phyloP scores from a whole-genome alignment of 2,113 vertebrate species.

The Melanostigma gelatinosum region DNA sequence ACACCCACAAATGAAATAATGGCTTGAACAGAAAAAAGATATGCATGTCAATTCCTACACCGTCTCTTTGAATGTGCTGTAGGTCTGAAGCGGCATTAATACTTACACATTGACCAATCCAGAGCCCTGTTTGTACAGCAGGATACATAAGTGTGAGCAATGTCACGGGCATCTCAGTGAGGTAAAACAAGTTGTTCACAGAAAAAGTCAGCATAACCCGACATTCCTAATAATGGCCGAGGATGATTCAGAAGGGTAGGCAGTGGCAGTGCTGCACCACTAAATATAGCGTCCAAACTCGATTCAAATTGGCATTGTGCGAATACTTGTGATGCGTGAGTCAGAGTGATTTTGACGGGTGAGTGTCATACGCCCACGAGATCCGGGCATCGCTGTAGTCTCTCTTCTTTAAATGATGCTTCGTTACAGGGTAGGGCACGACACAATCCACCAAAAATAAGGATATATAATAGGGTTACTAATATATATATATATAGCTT shows the following conservation, averaged over 20 bases:
- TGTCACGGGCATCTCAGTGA: constrained; percentile 8
- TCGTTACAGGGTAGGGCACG: constrained; percentile 19
- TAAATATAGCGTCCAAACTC: constrained; percentile 55
- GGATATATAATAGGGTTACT: too few species aligned
- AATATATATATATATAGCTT: neutral
- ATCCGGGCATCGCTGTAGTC: constrained; percentile 40
- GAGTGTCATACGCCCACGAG: constrained; percentile 61
- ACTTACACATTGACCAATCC: neutral
- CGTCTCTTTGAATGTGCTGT: neutral
- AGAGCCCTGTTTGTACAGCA: neutral
- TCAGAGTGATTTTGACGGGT: constrained; percentile 64
- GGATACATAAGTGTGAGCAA: neutral
- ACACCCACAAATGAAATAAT: neutral
- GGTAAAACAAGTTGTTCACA: constrained; percentile 1
- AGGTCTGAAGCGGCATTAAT: too few species aligned
- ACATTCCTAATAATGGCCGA: constrained; percentile 9
- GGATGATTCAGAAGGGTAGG: constrained; percentile 45
- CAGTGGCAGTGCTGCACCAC: neutral
- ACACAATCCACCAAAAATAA: neutral
- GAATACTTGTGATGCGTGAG: constrained; percentile 62
- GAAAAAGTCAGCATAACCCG: constrained; percentile 19
- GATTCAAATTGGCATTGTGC: constrained; percentile 36
- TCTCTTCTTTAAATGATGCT: constrained; percentile 46
- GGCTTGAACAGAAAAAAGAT: neutral
- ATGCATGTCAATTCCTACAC: neutral